phyloP scores from a whole-genome alignment of 1,140 invertebrate genomes.

The Penaeus indicus region DNA sequence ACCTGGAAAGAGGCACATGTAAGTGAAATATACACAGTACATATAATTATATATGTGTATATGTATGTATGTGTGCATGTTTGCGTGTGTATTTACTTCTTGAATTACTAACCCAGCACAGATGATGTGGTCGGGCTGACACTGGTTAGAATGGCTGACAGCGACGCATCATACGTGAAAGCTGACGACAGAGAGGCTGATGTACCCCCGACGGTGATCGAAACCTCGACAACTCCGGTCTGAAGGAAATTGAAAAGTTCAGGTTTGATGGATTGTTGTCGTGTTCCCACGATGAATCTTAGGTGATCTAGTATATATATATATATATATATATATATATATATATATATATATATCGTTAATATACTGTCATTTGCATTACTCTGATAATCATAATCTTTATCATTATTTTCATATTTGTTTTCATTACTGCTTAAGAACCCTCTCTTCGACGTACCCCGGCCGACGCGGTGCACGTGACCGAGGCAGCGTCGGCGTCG shows the following conservation, averaged over 20 bases:
- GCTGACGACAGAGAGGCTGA: conserved; percentile 28
- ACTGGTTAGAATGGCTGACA: conserved; percentile 73
- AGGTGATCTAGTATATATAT: no score
- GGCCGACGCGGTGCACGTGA: conserved; percentile 36
- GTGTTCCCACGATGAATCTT: background rate
- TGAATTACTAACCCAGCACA: conserved; percentile 23
- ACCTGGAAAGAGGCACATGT: conserved; percentile 1
- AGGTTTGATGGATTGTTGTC: background rate
- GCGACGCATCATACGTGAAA: conserved; percentile 68
- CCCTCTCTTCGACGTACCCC: background rate
- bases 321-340: no score
- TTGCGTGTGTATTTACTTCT: no score
- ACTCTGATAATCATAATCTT: no score
- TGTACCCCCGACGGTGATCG: conserved; percentile 30
- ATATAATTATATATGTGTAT: no score
- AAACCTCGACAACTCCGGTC: conserved; percentile 32
- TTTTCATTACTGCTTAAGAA: no score
- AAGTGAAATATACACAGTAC: background rate
- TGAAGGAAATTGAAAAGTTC: background rate
- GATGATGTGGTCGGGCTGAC: background rate
- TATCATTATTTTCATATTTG: no score
- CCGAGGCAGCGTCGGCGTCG: background rate
- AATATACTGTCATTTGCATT: no score
- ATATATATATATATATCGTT: no score
- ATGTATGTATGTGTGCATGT: no score